Conservation (phyloP, 2,113 vertebrate genomes). For the Setophaga petechia region DNA sequence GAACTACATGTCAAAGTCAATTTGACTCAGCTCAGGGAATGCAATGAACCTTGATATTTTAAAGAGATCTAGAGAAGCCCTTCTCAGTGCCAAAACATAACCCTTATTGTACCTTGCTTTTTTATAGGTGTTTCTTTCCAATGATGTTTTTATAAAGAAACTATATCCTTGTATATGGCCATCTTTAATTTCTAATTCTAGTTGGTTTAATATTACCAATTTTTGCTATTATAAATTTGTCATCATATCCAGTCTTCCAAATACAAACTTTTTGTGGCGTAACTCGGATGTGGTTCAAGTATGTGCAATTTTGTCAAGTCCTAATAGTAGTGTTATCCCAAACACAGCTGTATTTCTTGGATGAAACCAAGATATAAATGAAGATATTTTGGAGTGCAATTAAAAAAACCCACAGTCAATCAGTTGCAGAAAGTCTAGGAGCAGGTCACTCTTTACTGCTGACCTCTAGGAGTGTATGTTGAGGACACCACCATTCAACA, state of each 20-base stretch:
- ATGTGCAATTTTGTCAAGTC: not conserved
- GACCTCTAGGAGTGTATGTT: not conserved
- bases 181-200: not conserved
- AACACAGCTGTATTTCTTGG: not conserved
- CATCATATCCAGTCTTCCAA: not conserved
- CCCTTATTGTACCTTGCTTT: not conserved
- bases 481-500: not conserved
- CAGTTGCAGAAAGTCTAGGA: not conserved
- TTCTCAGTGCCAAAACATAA: not conserved
- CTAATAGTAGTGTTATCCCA: not conserved
- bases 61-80: not conserved
- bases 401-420: accelerated
- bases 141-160: not conserved
- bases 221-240: not conserved
- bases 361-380: not conserved
- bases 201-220: not conserved
- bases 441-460: not conserved
- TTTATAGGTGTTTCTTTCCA: not conserved
- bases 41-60: not conserved
- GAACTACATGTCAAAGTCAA: not conserved
- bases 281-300: not conserved
- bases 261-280: not conserved
- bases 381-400: not conserved
- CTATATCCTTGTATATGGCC: not conserved
- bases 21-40: not conserved